A percentile compares a stretch with the other conserved stretches of the same genome.
Conservation (phyloP, 2,113 vertebrate genomes). For the Crotalus tigris region DNA sequence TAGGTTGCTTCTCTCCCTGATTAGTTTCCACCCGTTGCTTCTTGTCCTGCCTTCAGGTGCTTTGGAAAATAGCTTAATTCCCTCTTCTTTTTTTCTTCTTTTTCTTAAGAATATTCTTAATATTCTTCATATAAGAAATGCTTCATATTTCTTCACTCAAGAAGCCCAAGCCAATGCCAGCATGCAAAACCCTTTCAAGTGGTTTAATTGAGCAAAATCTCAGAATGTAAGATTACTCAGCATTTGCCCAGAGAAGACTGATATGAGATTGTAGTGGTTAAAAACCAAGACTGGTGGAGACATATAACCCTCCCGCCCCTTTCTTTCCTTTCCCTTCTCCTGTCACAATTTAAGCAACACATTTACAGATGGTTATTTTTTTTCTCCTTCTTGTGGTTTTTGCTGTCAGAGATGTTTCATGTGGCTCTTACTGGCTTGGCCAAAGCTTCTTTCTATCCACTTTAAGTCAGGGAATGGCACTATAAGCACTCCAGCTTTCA, state of each 20-base stretch:
- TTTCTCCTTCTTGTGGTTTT: not conserved
- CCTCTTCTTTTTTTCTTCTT: not conserved
- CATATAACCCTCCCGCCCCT: not conserved
- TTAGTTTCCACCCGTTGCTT: too few relatives aligned
- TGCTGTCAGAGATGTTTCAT: constrained; percentile 11
- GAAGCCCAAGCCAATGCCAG: not conserved
- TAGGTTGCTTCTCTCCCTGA: too few relatives aligned
- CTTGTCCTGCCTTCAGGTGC: too few relatives aligned
- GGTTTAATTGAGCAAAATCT: not conserved
- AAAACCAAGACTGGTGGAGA: not conserved
- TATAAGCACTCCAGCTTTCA: not conserved
- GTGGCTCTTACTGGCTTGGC: not conserved
- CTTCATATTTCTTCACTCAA: not conserved
- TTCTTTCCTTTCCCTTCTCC: not conserved
- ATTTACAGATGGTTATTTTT: not conserved
- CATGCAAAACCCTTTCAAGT: not conserved
- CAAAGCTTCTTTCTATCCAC: not conserved
- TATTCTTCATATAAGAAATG: not conserved
- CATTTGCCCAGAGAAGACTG: not conserved
- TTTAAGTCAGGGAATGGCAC: not conserved
- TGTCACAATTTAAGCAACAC: not conserved
- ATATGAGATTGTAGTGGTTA: not conserved
- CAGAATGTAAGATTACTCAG: not conserved
- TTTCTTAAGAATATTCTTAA: not conserved
- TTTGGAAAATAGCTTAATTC: too few relatives aligned